A percentile compares a stretch with the other conserved stretches of the same genome.
phyloP scores from a whole-genome alignment of 2,113 vertebrate species.

The Pluvianellus socialis region DNA sequence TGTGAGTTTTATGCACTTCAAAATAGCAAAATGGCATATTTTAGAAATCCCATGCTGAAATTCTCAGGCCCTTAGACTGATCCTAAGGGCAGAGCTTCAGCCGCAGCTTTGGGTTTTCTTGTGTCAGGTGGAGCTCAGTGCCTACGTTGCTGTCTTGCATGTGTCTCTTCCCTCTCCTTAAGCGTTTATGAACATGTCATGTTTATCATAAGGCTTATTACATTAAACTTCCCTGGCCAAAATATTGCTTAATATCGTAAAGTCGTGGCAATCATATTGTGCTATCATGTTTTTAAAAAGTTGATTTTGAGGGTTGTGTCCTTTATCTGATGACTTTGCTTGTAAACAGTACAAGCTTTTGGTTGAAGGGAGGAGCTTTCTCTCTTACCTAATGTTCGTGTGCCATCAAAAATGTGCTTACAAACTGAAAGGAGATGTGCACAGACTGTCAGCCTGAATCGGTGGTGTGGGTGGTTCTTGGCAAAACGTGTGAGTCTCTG shows the following conservation, averaged over 20 bases:
- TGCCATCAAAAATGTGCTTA: constrained; percentile 37
- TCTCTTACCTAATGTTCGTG: neutral
- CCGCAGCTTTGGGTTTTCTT: neutral
- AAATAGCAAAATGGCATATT: neutral
- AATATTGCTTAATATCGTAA: neutral
- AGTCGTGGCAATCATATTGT: rapidly evolving
- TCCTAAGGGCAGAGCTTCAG: neutral
- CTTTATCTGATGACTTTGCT: neutral
- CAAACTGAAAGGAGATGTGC: neutral
- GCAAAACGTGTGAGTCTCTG: neutral
- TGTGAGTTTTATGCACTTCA: rapidly evolving
- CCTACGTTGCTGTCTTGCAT: rapidly evolving
- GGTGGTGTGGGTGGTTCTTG: constrained; percentile 63
- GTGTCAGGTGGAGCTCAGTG: neutral
- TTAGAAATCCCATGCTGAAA: neutral
- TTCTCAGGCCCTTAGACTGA: neutral
- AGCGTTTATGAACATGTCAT: neutral
- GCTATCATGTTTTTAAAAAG: neutral
- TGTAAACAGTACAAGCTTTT: neutral
- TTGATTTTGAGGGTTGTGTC: neutral
- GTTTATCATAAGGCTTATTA: neutral
- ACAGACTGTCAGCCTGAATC: constrained; percentile 1
- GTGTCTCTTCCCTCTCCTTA: neutral
- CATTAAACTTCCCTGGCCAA: neutral
- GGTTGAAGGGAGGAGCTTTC: neutral